Percentiles rank a stretch among this genome's conserved stretches.
Conservation (phyloP, 2,113 vertebrate genomes). For the Riparia riparia region DNA sequence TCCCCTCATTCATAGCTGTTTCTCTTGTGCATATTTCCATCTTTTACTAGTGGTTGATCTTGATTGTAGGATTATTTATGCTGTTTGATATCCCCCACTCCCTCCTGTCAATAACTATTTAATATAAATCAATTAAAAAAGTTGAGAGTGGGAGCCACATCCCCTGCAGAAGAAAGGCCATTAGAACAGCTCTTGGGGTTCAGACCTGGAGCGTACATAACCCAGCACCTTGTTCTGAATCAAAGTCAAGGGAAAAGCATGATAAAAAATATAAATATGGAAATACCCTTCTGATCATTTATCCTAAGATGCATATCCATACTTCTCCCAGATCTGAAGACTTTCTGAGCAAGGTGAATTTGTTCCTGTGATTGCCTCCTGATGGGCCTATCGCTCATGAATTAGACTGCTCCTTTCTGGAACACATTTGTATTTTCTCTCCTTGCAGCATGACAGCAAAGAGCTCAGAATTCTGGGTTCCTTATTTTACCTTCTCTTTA, state of each 20-base stretch:
- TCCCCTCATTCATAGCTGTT: background rate
- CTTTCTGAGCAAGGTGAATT: background rate
- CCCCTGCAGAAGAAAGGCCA: background rate
- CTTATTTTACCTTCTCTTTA: background rate
- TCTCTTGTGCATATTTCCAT: background rate
- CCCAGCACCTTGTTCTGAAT: background rate
- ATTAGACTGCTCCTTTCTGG: background rate
- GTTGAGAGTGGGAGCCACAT: background rate
- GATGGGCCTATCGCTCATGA: accelerated
- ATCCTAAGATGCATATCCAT: background rate
- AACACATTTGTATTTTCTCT: background rate
- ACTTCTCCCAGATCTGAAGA: background rate
- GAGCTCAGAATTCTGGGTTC: background rate
- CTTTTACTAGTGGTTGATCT: background rate
- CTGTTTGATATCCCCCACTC: background rate
- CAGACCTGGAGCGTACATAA: background rate
- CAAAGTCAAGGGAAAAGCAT: background rate
- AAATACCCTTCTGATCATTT: background rate
- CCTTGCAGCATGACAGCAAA: background rate
- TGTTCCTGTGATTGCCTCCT: background rate
- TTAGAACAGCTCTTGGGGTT: background rate
- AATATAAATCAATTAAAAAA: background rate
- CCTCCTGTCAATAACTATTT: background rate
- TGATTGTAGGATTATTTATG: background rate
- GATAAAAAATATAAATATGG: background rate